Percentiles rank a stretch among this genome's conserved stretches.
Conservation (phyloP, 2,888 invertebrate genomes). For the Ichneumoninae sp. region DNA sequence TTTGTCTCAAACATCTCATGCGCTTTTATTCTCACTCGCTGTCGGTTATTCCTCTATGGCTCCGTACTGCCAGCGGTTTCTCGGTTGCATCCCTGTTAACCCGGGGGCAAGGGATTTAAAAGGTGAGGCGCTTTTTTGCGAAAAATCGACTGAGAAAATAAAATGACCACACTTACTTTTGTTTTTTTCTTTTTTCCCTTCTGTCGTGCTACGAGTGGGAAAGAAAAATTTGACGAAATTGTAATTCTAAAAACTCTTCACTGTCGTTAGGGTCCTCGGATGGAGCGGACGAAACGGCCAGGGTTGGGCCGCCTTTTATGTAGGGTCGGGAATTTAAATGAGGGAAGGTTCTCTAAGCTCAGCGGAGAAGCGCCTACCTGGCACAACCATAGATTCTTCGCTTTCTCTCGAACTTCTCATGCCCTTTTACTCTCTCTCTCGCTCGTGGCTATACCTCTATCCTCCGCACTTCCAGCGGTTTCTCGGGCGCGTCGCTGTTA, state of each 20-base stretch:
- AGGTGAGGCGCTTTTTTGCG: no score
- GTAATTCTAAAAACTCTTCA: slow-evolving; percentile 73
- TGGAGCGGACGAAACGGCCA: background rate
- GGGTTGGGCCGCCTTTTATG: background rate
- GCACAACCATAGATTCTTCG: background rate
- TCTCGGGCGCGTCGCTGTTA: slow-evolving; percentile 9
- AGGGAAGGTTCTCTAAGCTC: no score
- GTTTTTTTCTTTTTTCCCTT: background rate
- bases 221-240: slow-evolving; percentile 74
- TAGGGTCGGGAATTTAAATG: slow-evolving; percentile 26
- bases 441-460: background rate
- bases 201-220: slow-evolving; percentile 39
- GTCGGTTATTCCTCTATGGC: background rate
- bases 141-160: slow-evolving; percentile 68
- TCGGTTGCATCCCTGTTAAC: background rate
- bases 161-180: slow-evolving; percentile 71
- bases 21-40: slow-evolving; percentile 5
- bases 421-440: slow-evolving; percentile 23
- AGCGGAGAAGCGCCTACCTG: no score
- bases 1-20: slow-evolving; percentile 24
- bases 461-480: slow-evolving; percentile 19
- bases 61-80: slow-evolving; percentile 16
- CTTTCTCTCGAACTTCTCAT: slow-evolving; percentile 26
- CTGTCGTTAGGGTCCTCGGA: slow-evolving; percentile 4
- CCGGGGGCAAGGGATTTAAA: no score